A percentile compares a stretch with the other conserved stretches of the same genome.
These are phyloP conservation scores for Carapus acus DNA, from an alignment of 2,797 vertebrate genomes.

Conservation along the genomic window DNA sequence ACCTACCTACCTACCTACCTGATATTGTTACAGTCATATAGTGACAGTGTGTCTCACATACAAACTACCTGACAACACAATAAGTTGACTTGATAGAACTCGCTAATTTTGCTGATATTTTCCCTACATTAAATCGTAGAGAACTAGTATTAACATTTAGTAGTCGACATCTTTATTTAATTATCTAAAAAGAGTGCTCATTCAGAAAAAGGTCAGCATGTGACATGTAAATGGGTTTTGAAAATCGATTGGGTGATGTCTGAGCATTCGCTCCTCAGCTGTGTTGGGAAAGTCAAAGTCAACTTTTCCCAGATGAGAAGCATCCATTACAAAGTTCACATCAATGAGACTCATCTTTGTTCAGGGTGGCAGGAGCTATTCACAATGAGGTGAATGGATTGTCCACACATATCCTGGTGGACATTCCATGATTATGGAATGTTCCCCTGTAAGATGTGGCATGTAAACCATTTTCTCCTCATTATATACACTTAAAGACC, in stretches of 20 bases:
- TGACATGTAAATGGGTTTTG: neutral
- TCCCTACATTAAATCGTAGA: too few species aligned
- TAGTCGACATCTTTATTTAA: too few species aligned
- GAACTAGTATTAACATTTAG: too few species aligned
- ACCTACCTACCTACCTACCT: too few species aligned
- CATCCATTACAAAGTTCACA: constrained; percentile 2
- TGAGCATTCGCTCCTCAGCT: neutral
- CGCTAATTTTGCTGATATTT: too few species aligned
- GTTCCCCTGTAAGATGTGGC: constrained; percentile 13
- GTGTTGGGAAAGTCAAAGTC: constrained; percentile 16
- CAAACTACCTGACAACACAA: too few species aligned
- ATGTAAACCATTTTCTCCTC: constrained; percentile 19
- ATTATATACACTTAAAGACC: neutral
- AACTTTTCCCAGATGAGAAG: constrained; percentile 26
- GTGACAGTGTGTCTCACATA: too few species aligned
- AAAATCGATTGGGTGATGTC: constrained; percentile 2
- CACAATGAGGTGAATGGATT: neutral
- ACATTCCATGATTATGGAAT: neutral
- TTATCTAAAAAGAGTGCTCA: too few species aligned
- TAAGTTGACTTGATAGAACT: too few species aligned
- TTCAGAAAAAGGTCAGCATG: neutral
- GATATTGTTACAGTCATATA: too few species aligned
- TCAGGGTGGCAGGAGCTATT: constrained; percentile 11
- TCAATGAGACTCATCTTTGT: constrained; percentile 7
- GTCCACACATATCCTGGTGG: neutral